Percentiles rank a stretch among this genome's conserved stretches.
Conservation (phyloP, 2,888 invertebrate species). For the Candidula unifasciata region DNA sequence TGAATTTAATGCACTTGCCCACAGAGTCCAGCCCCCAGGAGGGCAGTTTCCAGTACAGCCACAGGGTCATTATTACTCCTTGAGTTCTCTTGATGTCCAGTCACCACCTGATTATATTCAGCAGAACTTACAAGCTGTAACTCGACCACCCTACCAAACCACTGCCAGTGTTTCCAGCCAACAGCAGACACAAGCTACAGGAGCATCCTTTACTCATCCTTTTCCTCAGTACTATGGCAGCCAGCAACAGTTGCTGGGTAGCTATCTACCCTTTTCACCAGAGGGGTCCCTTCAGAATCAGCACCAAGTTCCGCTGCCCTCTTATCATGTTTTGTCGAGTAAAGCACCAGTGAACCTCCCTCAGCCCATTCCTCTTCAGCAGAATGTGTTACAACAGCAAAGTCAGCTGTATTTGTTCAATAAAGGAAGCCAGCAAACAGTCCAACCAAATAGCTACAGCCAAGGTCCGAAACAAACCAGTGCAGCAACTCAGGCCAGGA, state of each 20-base stretch:
- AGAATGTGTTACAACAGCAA: neutral
- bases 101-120: neutral
- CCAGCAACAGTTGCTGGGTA: neutral
- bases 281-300: neutral
- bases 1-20: neutral
- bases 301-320: neutral
- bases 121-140: slow-evolving; percentile 17
- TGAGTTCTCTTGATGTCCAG: neutral
- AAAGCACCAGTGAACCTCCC: neutral
- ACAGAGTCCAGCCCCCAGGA: neutral
- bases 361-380: neutral
- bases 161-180: neutral
- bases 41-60: neutral
- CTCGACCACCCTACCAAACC: slow-evolving; percentile 15
- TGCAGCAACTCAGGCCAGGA: neutral
- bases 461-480: neutral
- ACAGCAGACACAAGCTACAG: slow-evolving; percentile 38
- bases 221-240: slow-evolving; percentile 20
- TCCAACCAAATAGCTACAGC: neutral
- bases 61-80: neutral
- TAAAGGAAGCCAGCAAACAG: slow-evolving; percentile 2
- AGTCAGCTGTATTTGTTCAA: neutral
- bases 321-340: neutral
- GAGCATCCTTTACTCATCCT: slow-evolving; percentile 11
- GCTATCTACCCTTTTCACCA: neutral